A percentile compares a stretch with the other conserved stretches of the same genome.
These are phyloP conservation scores for Australoheros scitulus DNA, from an alignment of 2,113 vertebrate genomes.

Conservation along the genomic window DNA sequence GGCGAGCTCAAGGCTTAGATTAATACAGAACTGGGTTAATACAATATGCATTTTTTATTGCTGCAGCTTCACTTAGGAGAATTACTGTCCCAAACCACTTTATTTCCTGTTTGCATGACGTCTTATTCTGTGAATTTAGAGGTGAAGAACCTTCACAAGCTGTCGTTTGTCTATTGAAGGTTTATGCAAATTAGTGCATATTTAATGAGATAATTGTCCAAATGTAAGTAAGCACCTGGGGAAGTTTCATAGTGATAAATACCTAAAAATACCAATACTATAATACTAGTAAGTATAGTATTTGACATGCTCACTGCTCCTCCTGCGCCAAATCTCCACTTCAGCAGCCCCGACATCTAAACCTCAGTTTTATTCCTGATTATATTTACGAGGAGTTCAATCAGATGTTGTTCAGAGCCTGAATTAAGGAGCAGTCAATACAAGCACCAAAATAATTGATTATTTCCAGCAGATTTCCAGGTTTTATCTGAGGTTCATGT, in stretches of 20 bases:
- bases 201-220: not conserved
- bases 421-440: not conserved
- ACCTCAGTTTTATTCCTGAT: not conserved
- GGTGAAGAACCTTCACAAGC: not conserved
- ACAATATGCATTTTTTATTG: slow-evolving; percentile 43
- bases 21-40: slow-evolving; percentile 57
- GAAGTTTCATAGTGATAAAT: not conserved
- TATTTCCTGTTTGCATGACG: not conserved
- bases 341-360: not conserved
- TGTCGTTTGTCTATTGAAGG: not conserved
- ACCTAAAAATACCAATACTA: not conserved
- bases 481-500: not conserved
- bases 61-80: slow-evolving; percentile 33
- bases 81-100: slow-evolving; percentile 1
- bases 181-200: not conserved
- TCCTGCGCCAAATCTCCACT: not conserved
- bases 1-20: slow-evolving; percentile 41
- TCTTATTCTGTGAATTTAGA: not conserved
- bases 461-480: not conserved
- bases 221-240: not conserved
- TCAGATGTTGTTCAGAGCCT: not conserved
- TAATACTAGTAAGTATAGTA: not conserved
- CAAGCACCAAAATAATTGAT: not conserved
- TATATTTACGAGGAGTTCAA: not conserved
- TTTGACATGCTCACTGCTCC: not conserved